Percentiles rank a stretch among this genome's conserved stretches.
These are phyloP conservation scores for Eulemur rufifrons DNA, from an alignment of 2,113 vertebrate species.

Conservation along the genomic window DNA sequence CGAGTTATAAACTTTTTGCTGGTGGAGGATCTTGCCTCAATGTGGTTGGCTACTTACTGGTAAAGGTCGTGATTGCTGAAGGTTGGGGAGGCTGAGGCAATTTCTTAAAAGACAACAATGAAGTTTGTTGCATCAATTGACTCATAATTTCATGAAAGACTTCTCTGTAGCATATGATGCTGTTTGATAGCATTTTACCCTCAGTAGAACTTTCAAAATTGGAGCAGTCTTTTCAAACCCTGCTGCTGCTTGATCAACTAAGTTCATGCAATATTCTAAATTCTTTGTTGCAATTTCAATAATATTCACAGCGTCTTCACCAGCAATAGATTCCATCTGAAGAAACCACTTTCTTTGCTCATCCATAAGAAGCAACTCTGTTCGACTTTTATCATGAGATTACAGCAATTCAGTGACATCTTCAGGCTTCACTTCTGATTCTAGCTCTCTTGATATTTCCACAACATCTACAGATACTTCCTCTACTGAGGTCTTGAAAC, in stretches of 20 bases:
- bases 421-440: neutral
- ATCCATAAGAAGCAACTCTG: neutral
- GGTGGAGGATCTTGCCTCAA: neutral
- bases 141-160: neutral
- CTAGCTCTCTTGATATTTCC: neutral
- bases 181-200: neutral
- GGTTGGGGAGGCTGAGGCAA: neutral
- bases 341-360: neutral
- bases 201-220: neutral
- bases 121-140: neutral
- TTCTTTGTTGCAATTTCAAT: neutral
- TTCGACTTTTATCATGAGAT: neutral
- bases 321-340: neutral
- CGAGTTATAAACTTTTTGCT: neutral
- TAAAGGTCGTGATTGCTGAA: neutral
- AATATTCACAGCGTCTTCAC: neutral
- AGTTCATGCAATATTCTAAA: neutral
- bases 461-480: neutral
- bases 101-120: neutral
- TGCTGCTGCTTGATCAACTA: neutral
- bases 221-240: neutral
- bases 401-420: neutral
- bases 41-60: neutral
- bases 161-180: neutral
- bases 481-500: neutral